These are phyloP conservation scores for Otis tarda DNA, from an alignment of 2,113 vertebrate genomes.

Conservation along the genomic window DNA sequence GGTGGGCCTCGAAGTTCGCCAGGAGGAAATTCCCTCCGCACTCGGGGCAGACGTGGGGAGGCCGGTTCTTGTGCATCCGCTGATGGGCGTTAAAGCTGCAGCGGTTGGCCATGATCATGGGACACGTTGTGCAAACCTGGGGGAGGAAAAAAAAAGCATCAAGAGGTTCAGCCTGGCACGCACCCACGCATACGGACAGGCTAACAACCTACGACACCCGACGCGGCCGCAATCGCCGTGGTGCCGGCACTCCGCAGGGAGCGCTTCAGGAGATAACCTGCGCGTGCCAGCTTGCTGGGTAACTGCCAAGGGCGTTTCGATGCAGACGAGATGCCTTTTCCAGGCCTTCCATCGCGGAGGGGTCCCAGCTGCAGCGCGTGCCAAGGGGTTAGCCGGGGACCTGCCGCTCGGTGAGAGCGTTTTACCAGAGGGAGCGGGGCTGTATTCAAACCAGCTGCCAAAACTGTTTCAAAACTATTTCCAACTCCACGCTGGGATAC, in stretches of 20 bases:
- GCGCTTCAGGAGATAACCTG: not conserved
- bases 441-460: not conserved
- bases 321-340: not conserved
- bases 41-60: slow-evolving; percentile 91
- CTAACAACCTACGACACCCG: not conserved
- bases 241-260: not conserved
- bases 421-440: not conserved
- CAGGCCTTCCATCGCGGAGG: not conserved
- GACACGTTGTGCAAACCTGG: slow-evolving; percentile 87
- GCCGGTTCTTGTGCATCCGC: slow-evolving; percentile 86
- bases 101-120: slow-evolving; percentile 90
- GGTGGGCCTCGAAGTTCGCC: slow-evolving; percentile 81
- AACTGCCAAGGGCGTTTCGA: accelerated
- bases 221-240: not conserved
- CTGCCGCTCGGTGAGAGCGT: not conserved
- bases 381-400: no score
- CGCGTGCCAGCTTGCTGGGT: not conserved
- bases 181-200: accelerated
- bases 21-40: slow-evolving; percentile 85
- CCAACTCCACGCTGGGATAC: accelerated
- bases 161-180: not conserved
- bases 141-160: not conserved
- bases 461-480: accelerated
- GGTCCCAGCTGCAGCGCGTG: not conserved
- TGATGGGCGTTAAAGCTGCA: slow-evolving; percentile 90